Percentiles rank a stretch among this genome's conserved stretches.
phyloP scores from a whole-genome alignment of 2,113 vertebrate genomes.

The Nothocercus nigrocapillus region DNA sequence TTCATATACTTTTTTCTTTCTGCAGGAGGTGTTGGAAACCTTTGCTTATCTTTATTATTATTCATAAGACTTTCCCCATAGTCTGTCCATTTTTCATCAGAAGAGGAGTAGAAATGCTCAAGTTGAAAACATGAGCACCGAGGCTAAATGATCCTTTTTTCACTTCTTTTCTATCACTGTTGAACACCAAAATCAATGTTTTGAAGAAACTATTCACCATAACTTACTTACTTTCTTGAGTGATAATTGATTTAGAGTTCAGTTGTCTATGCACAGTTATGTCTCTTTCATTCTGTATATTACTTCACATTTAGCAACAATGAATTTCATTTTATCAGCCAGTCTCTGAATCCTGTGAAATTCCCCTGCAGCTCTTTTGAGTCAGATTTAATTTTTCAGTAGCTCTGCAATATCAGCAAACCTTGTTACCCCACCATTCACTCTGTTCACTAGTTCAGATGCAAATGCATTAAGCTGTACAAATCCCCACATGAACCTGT shows the following conservation, averaged over 20 bases:
- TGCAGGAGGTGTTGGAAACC: background rate
- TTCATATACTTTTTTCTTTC: background rate
- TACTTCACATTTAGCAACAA: background rate
- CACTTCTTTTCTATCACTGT: background rate
- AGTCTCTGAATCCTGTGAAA: background rate
- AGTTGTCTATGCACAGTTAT: background rate
- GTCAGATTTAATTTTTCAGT: background rate
- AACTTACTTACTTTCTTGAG: background rate
- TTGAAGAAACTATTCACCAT: background rate
- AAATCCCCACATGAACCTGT: background rate
- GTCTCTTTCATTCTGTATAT: background rate
- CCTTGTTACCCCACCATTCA: background rate
- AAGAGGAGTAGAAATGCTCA: background rate
- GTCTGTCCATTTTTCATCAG: background rate
- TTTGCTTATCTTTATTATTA: background rate
- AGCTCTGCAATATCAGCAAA: background rate
- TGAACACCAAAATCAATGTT: background rate
- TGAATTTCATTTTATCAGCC: background rate
- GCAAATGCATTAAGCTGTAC: background rate
- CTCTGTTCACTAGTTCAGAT: background rate
- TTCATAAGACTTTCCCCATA: background rate
- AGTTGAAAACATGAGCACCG: background rate
- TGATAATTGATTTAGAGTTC: background rate
- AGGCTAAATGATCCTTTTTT: background rate
- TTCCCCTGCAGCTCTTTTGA: background rate